Evolutionary conservation across 1,140 invertebrate genomes (phyloP), one percentile per base, ranked within the genome.

Genomic region (Pararge aegeria): DNA sequence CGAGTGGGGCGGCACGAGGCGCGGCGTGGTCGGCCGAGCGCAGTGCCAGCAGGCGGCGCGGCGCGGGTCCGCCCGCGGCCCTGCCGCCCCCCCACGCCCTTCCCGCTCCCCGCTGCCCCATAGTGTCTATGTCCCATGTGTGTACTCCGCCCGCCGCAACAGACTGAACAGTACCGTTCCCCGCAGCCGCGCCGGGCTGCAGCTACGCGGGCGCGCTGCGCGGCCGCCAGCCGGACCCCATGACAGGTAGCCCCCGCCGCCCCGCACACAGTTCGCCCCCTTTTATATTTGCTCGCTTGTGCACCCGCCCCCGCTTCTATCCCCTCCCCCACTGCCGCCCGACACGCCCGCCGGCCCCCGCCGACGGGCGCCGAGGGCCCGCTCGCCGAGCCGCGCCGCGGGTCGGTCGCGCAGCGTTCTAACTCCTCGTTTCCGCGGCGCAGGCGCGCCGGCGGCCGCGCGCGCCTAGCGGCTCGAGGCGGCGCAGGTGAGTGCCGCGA

Each of bases 141-240:
- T 15, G 20, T 18, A 44, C 2, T 9, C 40, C n/a, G 34, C 19
- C 34, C 24, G 24, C 24, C 3, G 24, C 3, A 7, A 7, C 24
- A 7, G 3, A 24, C 24, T 7, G 61, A 61, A 67, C 95, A 97
- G 96, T 96, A 27, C 97, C 96, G 75, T 96, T 96, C 75, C 94
- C 94, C 62, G 62, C 89, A 96, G 70, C 78, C 73, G 75, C 78
- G 78, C 57, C 70, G 56, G 74, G 77, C 78, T 93, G 93, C 93
- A 94, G 93, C 91, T 95, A 95, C 92, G 94, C 94, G 84, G 93
- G 93, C 90, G 93, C 94, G 86, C 92, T 95, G 89, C 93, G 94
- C 90, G 94, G 94, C 84, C 92, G 92, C 71, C 92, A 92, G 86
- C 91, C 93, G 89, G 91, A 91, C 90, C 82, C 88, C 90, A 94